phyloP scores from a whole-genome alignment of 2,113 vertebrate genomes.

The Notothenia coriiceps region DNA sequence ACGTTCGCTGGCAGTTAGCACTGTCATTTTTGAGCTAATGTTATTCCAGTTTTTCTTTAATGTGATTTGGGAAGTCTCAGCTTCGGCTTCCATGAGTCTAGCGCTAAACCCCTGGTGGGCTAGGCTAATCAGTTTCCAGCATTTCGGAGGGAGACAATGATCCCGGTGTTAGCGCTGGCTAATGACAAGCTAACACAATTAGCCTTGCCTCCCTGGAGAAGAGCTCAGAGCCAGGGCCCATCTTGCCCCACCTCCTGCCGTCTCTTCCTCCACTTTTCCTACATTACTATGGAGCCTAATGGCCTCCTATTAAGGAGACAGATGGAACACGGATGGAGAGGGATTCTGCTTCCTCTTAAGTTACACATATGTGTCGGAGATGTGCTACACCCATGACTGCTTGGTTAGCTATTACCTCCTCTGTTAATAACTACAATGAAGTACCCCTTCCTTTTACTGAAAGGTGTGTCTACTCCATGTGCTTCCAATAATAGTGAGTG shows the following conservation, averaged over 20 bases:
- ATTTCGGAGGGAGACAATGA: constrained; percentile 87
- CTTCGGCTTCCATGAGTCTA: constrained; percentile 74
- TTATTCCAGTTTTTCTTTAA: constrained; percentile 87
- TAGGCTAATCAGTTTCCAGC: constrained; percentile 85
- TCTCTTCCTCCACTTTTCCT: constrained; percentile 81
- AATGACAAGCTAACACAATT: constrained; percentile 87
- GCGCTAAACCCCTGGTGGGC: constrained; percentile 76
- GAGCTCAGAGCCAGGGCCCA: constrained; percentile 67
- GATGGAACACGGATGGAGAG: constrained; percentile 71
- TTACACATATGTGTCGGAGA: constrained; percentile 69
- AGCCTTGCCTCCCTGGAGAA: constrained; percentile 76
- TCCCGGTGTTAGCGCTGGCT: constrained; percentile 84
- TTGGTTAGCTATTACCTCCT: constrained; percentile 32
- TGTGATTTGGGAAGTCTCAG: constrained; percentile 81
- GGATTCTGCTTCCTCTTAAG: constrained; percentile 69
- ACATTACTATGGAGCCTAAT: constrained; percentile 84
- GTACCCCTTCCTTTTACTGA: constrained; percentile 2
- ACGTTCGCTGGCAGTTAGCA: constrained; percentile 77
- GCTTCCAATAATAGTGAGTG: neutral
- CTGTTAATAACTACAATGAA: constrained; percentile 25
- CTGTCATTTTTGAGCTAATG: constrained; percentile 90
- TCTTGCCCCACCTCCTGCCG: constrained; percentile 68
- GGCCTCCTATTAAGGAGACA: constrained; percentile 82
- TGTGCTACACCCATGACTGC: constrained; percentile 48
- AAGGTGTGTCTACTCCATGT: constrained; percentile 24